Evolutionary conservation across 1,140 invertebrate species (phyloP), one percentile per base, ranked within the genome.

Genomic region (Pachypeltis micranthus): DNA sequence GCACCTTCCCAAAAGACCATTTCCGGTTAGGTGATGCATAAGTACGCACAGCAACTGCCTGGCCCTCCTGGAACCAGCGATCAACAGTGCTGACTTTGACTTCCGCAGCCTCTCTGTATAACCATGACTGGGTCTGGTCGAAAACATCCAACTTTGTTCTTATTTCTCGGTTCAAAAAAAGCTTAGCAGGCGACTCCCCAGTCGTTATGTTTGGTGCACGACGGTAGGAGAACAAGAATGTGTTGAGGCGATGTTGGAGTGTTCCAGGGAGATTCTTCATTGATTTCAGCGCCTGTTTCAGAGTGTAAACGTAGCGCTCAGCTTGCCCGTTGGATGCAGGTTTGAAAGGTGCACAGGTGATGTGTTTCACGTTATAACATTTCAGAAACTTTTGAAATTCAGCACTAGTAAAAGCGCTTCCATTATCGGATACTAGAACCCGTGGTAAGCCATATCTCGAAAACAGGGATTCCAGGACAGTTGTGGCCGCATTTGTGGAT

Each of bases 391-490:
- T 27, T 34, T 66, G 19, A 63, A 72, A 72, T 59, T 68, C 66
- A 44, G 10, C 16, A 14, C 66, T 69, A 1, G 61, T 63, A 62
- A 72, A 72, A 44, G 63, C 63, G 26, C 68, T 54, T 16, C 69
- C 70, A 63, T 72, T 71, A 59, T 72, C 72, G 2, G 66, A 63
- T 2, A 71, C 67, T 10, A 73, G 23, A 29, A 56, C 39, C 23
- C 55, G 19, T 14, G 67, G 66, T 39, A 70, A 31, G 21, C 71
- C 71, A 61, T 66, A 68, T 24, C 51, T 59, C 23, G 67, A 56
- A 65, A 71, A 68, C 54, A 67, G 27, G 19, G 67, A 57, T 12
- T 55, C 24, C 21, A 71, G 61, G 28, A 66, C 66, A 28, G 39
- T 51, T 10, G 69, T 69, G 1, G 67, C 59, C 14, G 23, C 39